A percentile compares a stretch with the other conserved stretches of the same genome.
These are phyloP conservation scores for Motacilla alba DNA, from an alignment of 2,113 vertebrate genomes.

Conservation along the genomic window DNA sequence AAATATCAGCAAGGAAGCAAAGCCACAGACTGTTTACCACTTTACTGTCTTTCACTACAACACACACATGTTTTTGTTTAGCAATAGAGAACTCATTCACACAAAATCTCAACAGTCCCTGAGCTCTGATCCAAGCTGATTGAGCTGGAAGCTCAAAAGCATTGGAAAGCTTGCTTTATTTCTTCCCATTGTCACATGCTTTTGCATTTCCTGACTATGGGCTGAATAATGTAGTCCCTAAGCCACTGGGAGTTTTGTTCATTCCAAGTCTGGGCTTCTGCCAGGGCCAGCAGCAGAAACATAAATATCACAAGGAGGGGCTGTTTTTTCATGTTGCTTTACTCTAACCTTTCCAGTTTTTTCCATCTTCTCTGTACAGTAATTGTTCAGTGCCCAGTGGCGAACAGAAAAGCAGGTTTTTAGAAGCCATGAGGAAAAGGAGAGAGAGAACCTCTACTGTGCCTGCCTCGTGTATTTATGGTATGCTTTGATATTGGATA, in stretches of 20 bases:
- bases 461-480: not conserved
- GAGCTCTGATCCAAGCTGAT: constrained; percentile 29
- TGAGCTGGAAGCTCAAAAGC: constrained; percentile 23
- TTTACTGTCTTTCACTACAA: not conserved
- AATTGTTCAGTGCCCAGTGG: constrained; percentile 2
- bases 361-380: constrained; percentile 30
- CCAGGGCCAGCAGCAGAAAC: constrained; percentile 55
- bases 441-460: not conserved
- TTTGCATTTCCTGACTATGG: constrained; percentile 45
- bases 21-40: not conserved
- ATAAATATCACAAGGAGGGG: constrained; percentile 60
- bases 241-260: constrained; percentile 28
- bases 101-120: not conserved
- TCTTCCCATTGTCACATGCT: constrained; percentile 57
- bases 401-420: not conserved
- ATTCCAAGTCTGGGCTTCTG: constrained; percentile 18
- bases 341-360: constrained; percentile 48
- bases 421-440: not conserved
- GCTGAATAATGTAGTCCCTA: not conserved
- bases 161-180: constrained; percentile 18
- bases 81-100: constrained; percentile 32
- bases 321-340: constrained; percentile 34
- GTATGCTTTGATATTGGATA: constrained; percentile 30
- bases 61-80: constrained; percentile 35
- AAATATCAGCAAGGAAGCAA: constrained; percentile 4